Evolutionary conservation across 2,888 invertebrate genomes (phyloP), one percentile per base, ranked within the genome.

Genomic region (Plagodis pulveraria): DNA sequence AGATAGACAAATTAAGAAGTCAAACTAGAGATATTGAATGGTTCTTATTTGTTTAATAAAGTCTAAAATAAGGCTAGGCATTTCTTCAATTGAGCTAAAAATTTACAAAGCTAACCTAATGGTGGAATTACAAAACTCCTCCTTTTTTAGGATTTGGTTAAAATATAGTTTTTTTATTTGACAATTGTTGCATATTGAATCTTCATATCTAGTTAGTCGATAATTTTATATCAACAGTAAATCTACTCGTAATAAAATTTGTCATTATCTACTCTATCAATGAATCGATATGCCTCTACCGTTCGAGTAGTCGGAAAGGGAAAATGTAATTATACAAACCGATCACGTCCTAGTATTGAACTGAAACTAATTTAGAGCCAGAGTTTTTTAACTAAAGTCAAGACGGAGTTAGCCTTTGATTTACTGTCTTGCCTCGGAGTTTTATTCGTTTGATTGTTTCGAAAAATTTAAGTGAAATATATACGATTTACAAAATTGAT

Each of bases 361-460:
- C 82, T 81, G 80, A 87, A 90, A 91, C 89, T 89, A 90, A 91
- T 89, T 89, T 88, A 83, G 81, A 73, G 73, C 76, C 73, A 73
- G 81, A 83, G 79, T 83, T 84, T 81, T 83, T 85, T 64, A 65
- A 62, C 56, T 62, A 60, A 65, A 66, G 50, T 57, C 59, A 63
- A 47, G 56, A 45, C 56, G 45, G 33, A 35, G 65, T 51, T 50
- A 54, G 54, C 61, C 62, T 66, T 64, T 69, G 66, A 69, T 69
- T 69, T 65, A 53, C 34, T 34, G 38, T 47, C 11, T 60, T 51
- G 10, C 10, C 11, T 32, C 45, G 2, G 36, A 43, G 59, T 55
- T 53, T n/a, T 41, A 40, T 41, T 44, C 43, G 11, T 59, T 51
- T 55, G 43, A 46, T 11, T 7, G 41, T 48, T 35, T 40, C 11